phyloP scores from a whole-genome alignment of 2,113 vertebrate genomes.

The Vicugna pacos region DNA sequence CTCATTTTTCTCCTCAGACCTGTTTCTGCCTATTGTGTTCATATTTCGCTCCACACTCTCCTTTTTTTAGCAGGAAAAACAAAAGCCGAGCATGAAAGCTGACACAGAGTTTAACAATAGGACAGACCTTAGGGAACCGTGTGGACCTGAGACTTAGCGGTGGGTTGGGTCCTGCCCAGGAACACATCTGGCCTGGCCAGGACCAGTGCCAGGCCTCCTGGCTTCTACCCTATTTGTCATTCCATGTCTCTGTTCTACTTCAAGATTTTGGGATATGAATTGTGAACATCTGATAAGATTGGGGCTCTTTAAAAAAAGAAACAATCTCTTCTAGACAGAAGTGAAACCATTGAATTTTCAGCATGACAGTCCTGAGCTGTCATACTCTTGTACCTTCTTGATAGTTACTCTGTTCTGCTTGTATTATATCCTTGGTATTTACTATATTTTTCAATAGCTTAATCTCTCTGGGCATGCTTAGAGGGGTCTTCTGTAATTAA shows the following conservation, averaged over 20 bases:
- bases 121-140: background rate
- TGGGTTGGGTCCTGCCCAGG: background rate
- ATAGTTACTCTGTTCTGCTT: background rate
- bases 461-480: background rate
- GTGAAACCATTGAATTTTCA: constrained; percentile 49
- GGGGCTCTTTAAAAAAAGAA: background rate
- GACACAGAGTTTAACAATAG: background rate
- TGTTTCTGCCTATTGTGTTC: constrained; percentile 45
- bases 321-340: background rate
- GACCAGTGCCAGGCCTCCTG: background rate
- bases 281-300: background rate
- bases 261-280: constrained; percentile 3
- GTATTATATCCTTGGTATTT: constrained; percentile 26
- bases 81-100: background rate
- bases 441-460: constrained; percentile 45
- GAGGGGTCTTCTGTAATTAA: background rate
- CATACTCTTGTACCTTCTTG: background rate
- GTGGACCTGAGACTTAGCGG: background rate
- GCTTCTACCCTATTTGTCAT: background rate
- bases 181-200: background rate
- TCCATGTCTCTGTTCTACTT: background rate
- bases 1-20: background rate
- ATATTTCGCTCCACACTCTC: background rate
- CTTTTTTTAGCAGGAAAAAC: constrained; percentile 58
- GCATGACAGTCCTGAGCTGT: background rate